Conservation (phyloP, 1,140 invertebrate genomes). For the Scaptomyza montana region DNA sequence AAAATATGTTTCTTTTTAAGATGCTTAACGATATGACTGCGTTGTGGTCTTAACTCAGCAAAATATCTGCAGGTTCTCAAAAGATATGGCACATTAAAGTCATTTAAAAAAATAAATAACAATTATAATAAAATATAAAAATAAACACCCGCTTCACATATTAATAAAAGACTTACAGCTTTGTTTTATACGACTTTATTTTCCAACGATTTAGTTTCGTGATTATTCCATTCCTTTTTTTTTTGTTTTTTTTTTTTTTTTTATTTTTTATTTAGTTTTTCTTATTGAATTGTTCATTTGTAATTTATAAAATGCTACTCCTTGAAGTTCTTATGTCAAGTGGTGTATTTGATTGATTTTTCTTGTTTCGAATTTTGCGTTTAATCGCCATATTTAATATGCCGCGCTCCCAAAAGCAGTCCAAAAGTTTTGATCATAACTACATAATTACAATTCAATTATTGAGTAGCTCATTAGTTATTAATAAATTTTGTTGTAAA, state of each 20-base stretch:
- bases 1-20: too few relatives aligned
- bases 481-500: conserved; percentile 29
- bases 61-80: too few relatives aligned
- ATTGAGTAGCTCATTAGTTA: conserved; percentile 37
- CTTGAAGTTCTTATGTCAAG: conserved; percentile 29
- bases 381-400: conserved; percentile 63
- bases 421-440: conserved; percentile 43
- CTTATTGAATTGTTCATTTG: conserved; percentile 19
- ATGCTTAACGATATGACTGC: too few relatives aligned
- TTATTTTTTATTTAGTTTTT: neutral
- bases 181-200: conserved; percentile 73
- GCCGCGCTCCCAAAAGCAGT: conserved; percentile 46
- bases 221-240: conserved; percentile 41
- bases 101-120: too few relatives aligned
- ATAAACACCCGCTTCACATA: neutral
- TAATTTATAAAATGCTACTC: conserved; percentile 69
- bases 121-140: too few relatives aligned
- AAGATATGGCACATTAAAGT: too few relatives aligned
- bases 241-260: conserved; percentile 4
- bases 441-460: conserved; percentile 39
- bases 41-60: too few relatives aligned
- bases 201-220: conserved; percentile 51
- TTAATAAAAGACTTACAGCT: conserved; percentile 4
- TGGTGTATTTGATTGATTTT: conserved; percentile 7
- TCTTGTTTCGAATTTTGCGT: conserved; percentile 22